Evolutionary conservation across 2,113 vertebrate species (phyloP).

Genomic region (Columba livia): DNA sequence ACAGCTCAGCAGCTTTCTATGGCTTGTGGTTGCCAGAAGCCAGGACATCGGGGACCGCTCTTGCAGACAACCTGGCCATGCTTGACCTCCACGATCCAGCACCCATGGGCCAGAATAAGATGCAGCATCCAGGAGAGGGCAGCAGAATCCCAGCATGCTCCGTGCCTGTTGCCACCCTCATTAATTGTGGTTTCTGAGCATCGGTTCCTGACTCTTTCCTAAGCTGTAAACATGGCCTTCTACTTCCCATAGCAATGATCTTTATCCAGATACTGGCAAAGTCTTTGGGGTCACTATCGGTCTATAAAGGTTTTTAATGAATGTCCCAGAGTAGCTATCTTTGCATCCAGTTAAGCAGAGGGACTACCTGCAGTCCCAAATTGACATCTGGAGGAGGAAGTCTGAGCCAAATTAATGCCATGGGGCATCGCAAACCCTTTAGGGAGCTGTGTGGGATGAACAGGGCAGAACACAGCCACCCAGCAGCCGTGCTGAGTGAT

Average conservation of each 20-base stretch:
- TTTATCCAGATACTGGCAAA: background rate
- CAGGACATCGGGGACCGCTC: rapidly evolving
- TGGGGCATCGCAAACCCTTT: rapidly evolving
- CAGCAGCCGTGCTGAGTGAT: rapidly evolving
- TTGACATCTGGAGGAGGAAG: background rate
- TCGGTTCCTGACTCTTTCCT: background rate
- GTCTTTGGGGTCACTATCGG: background rate
- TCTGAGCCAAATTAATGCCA: background rate
- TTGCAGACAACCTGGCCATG: background rate
- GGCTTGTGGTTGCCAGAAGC: background rate
- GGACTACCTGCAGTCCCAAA: background rate
- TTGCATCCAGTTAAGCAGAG: background rate
- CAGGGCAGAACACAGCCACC: background rate
- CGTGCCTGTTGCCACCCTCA: rapidly evolving
- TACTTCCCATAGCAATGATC: background rate
- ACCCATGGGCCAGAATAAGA: background rate
- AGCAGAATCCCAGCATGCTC: background rate
- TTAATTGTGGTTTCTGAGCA: background rate
- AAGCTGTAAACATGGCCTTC: background rate
- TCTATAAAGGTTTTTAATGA: background rate
- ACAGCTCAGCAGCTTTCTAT: background rate
- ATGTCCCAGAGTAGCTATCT: background rate
- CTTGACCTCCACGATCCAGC: rapidly evolving
- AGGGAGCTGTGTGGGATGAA: background rate
- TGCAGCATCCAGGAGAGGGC: slow-evolving; percentile 22